Percentiles rank a stretch among this genome's conserved stretches.
These are phyloP conservation scores for Lasius platythorax DNA, from an alignment of 2,888 invertebrate species.

Conservation along the genomic window DNA sequence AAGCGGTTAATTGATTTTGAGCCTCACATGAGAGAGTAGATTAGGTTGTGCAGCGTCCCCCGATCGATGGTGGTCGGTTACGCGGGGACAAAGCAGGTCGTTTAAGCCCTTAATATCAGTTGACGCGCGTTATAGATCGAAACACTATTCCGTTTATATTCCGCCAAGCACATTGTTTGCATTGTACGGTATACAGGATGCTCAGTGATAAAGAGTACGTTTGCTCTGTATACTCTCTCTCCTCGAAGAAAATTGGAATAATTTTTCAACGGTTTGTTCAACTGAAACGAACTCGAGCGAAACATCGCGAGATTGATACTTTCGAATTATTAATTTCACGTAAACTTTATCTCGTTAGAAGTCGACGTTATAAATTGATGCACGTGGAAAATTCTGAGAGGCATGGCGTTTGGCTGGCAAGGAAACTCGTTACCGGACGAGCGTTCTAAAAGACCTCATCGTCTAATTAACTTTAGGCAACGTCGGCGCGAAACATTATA, in stretches of 20 bases:
- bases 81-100: constrained; percentile 23
- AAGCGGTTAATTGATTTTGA: constrained; percentile 69
- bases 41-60: constrained; percentile 51
- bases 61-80: constrained; percentile 61
- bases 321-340: constrained; percentile 16
- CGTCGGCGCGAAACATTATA: not conserved
- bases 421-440: constrained; percentile 34
- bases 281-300: not conserved
- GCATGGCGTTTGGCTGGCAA: not conserved
- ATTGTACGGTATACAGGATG: not conserved
- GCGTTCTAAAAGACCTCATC: constrained; percentile 15
- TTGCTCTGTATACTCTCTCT: not conserved
- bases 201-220: not conserved
- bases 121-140: constrained; percentile 15
- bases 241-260: not conserved
- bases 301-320: not conserved
- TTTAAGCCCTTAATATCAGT: constrained; percentile 38
- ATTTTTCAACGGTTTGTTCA: not conserved
- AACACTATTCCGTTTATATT: constrained; percentile 11
- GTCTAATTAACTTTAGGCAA: constrained; percentile 37
- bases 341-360: constrained; percentile 39
- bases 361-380: not conserved
- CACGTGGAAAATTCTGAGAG: constrained; percentile 26
- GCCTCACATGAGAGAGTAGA: constrained; percentile 67
- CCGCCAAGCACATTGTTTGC: not conserved